phyloP scores from a whole-genome alignment of 2,888 invertebrate genomes.

The Hecatera dysodea region DNA sequence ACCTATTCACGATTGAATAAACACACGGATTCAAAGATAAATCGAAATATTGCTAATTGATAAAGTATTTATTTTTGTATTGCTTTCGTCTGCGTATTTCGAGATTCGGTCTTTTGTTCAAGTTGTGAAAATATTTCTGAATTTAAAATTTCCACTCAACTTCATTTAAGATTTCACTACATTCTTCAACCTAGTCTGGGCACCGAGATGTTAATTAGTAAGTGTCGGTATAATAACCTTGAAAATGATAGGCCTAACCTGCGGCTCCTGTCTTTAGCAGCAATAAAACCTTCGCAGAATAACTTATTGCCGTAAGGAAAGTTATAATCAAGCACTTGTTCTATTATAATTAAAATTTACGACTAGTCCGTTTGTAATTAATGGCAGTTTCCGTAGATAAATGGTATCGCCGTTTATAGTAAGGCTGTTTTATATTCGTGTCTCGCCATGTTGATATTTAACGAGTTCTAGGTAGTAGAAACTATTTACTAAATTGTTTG shows the following conservation, averaged over 20 bases:
- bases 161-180: not conserved
- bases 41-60: conserved; percentile 71
- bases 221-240: conserved; percentile 9
- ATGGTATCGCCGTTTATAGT: conserved; percentile 63
- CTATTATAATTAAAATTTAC: conserved; percentile 64
- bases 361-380: conserved; percentile 61
- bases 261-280: conserved; percentile 37
- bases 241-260: conserved; percentile 27
- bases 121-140: not conserved
- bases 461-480: conserved; percentile 37
- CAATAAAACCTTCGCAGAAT: conserved; percentile 38
- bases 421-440: conserved; percentile 60
- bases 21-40: conserved; percentile 69
- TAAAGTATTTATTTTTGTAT: conserved; percentile 62
- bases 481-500: conserved; percentile 15
- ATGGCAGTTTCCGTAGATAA: conserved; percentile 64
- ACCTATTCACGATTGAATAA: conserved; percentile 82
- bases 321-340: conserved; percentile 55
- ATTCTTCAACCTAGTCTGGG: not conserved
- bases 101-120: conserved; percentile 15
- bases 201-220: conserved; percentile 14
- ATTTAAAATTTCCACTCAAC: not conserved
- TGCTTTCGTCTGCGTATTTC: conserved; percentile 26
- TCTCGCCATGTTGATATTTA: conserved; percentile 60
- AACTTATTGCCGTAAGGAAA: conserved; percentile 48